Percentiles rank a stretch among this genome's conserved stretches.
Conservation (phyloP, 2,113 vertebrate species). For the Merops nubicus region DNA sequence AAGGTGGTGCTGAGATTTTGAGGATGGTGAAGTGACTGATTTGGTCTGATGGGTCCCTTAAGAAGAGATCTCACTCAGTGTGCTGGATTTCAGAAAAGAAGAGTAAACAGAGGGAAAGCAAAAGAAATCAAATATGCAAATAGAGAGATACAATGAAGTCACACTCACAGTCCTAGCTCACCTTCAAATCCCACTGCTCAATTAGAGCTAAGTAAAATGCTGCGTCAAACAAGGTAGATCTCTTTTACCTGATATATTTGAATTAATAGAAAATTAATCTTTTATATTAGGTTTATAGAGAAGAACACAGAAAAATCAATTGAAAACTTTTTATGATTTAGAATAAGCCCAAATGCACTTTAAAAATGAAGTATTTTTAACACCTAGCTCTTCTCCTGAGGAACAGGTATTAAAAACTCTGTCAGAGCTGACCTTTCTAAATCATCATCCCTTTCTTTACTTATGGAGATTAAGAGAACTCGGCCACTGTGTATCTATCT, state of each 20-base stretch:
- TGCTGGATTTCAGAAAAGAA: background rate
- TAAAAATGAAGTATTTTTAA: background rate
- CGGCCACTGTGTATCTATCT: slow-evolving; percentile 12
- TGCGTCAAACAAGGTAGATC: background rate
- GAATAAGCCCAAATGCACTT: background rate
- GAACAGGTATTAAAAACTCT: background rate
- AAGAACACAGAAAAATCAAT: background rate
- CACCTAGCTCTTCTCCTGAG: background rate
- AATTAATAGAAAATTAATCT: background rate
- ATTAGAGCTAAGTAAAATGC: background rate
- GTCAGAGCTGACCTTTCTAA: background rate
- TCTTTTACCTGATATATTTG: background rate
- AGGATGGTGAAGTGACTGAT: background rate
- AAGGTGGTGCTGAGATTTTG: background rate
- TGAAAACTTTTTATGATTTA: background rate
- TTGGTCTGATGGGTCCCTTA: background rate
- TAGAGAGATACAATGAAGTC: background rate
- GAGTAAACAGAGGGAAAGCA: accelerated
- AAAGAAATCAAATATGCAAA: background rate
- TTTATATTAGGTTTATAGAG: background rate
- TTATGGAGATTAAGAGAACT: background rate
- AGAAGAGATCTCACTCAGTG: background rate
- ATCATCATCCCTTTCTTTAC: slow-evolving; percentile 8
- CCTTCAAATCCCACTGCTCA: slow-evolving; percentile 3
- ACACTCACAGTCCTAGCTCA: background rate